These are phyloP conservation scores for Macrosoma leucophasiata DNA, from an alignment of 2,888 invertebrate species.

Conservation along the genomic window DNA sequence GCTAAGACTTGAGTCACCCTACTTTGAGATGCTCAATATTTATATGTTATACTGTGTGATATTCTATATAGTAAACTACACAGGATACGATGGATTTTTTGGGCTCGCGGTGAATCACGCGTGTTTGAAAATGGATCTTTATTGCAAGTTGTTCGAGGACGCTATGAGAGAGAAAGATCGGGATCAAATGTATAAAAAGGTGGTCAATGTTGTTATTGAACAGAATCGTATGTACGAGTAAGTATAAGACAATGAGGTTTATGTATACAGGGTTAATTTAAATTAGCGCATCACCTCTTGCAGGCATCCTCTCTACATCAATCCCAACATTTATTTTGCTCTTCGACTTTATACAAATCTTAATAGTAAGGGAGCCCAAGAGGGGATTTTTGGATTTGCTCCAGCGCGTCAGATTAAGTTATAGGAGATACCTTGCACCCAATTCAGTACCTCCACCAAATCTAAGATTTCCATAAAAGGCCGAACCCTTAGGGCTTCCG, in stretches of 20 bases:
- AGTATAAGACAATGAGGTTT: slow-evolving; percentile 15
- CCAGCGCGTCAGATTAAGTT: too few relatives aligned
- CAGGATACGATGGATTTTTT: slow-evolving; percentile 49
- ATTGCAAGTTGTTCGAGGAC: slow-evolving; percentile 39
- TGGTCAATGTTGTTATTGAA: slow-evolving; percentile 38
- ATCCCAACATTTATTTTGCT: too few relatives aligned
- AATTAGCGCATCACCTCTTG: too few relatives aligned
- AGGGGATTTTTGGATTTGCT: too few relatives aligned
- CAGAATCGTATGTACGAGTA: slow-evolving; percentile 42
- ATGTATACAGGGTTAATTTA: too few relatives aligned
- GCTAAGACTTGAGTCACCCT: slow-evolving; percentile 36
- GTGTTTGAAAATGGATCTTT: slow-evolving; percentile 47
- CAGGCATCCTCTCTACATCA: too few relatives aligned
- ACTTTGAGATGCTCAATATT: slow-evolving; percentile 39
- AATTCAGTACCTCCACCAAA: too few relatives aligned
- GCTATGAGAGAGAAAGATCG: slow-evolving; percentile 27
- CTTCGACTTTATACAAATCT: too few relatives aligned
- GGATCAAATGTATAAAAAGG: slow-evolving; percentile 16
- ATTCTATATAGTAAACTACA: slow-evolving; percentile 36
- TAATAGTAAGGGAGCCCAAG: too few relatives aligned
- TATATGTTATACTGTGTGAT: slow-evolving; percentile 34
- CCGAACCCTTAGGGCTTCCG: too few relatives aligned
- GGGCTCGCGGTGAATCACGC: slow-evolving; percentile 46
- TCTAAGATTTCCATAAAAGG: too few relatives aligned
- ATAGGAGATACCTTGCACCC: too few relatives aligned